Evolutionary conservation across 2,113 vertebrate genomes (phyloP), one percentile per base, ranked within the genome.

Genomic region (Apodemus sylvaticus): DNA sequence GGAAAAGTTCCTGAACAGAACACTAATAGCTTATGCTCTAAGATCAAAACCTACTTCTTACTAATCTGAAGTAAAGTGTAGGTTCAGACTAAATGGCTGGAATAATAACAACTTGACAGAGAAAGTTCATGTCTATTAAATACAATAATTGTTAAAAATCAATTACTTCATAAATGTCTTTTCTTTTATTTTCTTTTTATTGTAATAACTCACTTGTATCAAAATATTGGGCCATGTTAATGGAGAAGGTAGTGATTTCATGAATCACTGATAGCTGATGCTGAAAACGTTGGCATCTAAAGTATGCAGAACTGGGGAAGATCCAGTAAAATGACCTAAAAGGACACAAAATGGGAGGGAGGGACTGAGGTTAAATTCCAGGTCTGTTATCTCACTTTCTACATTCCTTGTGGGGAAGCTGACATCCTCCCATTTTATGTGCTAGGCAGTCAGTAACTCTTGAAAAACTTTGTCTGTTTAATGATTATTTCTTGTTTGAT

Each of bases 231-330:
- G 19, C 31, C 5, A 45, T 7, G 1, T 24, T 89, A 9, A 16
- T 14, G 5, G 58, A 10, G 17, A 12, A 74, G 45, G 24, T 11
- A 29, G 13, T 86, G 60, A 76, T 90, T 87, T 60, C 34, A 24
- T 60, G 51, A 31, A 53, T 19, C 48, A 68, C 13, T 42, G 16
- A 74, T 13, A 24, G 29, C 24, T 81, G 55, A 53, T 76, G 45
- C 14, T 82, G 45, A 60, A 73, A 92, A 89, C 71, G 10, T 11
- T 89, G 74, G 48, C 19, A 91, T 92, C 39, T 97, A 83, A 92
- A 90, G 88, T 45, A 51, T 34, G 45, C 19, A 91, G 79, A 58
- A 45, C 34, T 66, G 74, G 70, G 34, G 1, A 76, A 51, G 8
- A 87, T 81, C 77, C 31, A 17, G 39, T 87, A 66, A 91, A 78